Evolutionary conservation across 1,140 invertebrate genomes (phyloP), one percentile per base, ranked within the genome.

Genomic region (Coboldia fuscipes): DNA sequence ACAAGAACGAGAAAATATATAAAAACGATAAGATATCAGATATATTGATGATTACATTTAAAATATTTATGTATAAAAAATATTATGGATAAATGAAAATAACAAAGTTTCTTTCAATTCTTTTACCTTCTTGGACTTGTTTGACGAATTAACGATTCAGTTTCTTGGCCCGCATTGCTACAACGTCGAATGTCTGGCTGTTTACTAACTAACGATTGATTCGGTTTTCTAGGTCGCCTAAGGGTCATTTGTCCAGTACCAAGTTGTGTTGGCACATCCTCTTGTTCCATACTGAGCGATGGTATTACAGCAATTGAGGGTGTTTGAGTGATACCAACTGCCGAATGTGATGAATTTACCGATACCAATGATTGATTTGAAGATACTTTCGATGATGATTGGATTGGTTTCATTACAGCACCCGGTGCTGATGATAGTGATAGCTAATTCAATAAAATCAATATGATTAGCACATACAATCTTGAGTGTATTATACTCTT

Each of bases 111-210:
- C n/a, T n/a, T 33, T 33, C 16, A 20, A 33, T 21, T 33, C 18
- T 33, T 18, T 8, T 6, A 7, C 14, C 23, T n/a, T 34, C 12
- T 6, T 23, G 15, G 8, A 27, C 4, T n/a, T n/a, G n/a, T n/a
- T n/a, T n/a, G n/a, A n/a, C n/a, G n/a, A n/a, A n/a, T n/a, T n/a
- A 30, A 13, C 36, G 34, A 17, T 34, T 40, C 26, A 42, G 34
- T 21, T 30, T 40, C 22, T 20, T 32, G 16, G 12, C 30, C 16
- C 7, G 9, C 10, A 32, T 13, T 13, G 14, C 14, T 18, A 5
- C 30, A 5, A 12, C 19, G 10, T 32, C 30, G 30, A 3, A 36
- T 31, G 17, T 34, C 33, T 17, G 15, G 16, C 13, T 16, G 14
- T 28, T 27, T 34, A 19, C 16, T 31, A 19, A 19, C 17, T 20